Evolutionary conservation across 2,113 vertebrate genomes (phyloP), one percentile per base, ranked within the genome.

Genomic region (Ochotona curzoniae): DNA sequence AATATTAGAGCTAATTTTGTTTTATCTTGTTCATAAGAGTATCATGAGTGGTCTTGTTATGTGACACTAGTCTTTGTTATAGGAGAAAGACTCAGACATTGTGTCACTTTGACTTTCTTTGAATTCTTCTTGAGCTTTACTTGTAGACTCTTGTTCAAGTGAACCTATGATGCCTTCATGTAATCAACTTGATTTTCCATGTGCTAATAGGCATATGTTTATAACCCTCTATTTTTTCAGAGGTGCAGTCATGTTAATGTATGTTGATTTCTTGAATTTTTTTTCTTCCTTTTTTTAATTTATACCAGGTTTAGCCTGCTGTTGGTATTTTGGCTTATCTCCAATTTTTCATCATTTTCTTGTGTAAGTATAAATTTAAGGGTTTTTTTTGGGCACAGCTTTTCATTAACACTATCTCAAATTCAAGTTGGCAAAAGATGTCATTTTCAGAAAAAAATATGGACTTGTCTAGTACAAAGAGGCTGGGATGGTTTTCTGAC

Each of bases 391-490:
- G 95, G 91, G 89, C 94, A 95, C 96, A 98, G 97, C 88, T 96
- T 98, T 95, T 97, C 93, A 97, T 97, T 97, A 98, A 96, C 97
- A 98, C 96, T 96, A 87, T 26, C 30, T 98, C 96, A 94, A 96
- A 97, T 97, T 96, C 95, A 97, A 97, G 94, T 97, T 98, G 97
- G 94, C 96, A 97, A 97, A 96, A 96, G 93, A 97, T 96, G 93
- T 96, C 96, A 95, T 95, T 97, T 97, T 97, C 96, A 96, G 97
- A 97, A 96, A 97, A 97, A 97, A 98, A 96, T 94, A 96, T 96
- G 93, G 95, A 95, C 89, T 96, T 97, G 97, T 96, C 93, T 97
- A 96, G 93, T 97, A 97, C 94, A 96, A 96, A 97, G 96, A 97
- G 96, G 96, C 86, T 84, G 96, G 95, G 96, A 95, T 97, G 96